Percentiles rank a stretch among this genome's conserved stretches.
Conservation (phyloP, 2,888 invertebrate species). For the Drosophila recens region DNA sequence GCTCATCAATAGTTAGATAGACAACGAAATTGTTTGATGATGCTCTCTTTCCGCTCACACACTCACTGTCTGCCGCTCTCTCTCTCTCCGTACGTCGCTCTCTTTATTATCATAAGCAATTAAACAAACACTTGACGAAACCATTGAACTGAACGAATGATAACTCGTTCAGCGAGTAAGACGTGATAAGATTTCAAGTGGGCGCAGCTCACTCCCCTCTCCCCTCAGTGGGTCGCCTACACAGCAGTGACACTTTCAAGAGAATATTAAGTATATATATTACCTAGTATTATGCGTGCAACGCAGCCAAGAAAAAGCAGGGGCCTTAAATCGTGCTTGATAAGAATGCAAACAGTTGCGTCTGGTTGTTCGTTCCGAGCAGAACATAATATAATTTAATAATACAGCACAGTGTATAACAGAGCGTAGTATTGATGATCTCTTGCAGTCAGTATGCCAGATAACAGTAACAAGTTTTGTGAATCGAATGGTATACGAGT, state of each 20-base stretch:
- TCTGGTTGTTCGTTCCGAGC: conserved; percentile 50
- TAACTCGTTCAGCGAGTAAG: conserved; percentile 50
- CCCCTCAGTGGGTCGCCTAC: not conserved
- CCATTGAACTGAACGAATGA: conserved; percentile 59
- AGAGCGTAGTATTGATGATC: conserved; percentile 20
- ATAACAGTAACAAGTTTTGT: conserved; percentile 75
- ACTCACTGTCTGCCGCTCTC: not conserved
- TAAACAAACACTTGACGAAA: conserved; percentile 54
- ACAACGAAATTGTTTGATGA: conserved; percentile 25
- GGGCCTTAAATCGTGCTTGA: conserved; percentile 56
- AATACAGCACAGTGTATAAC: no score
- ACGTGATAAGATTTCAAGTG: conserved; percentile 50
- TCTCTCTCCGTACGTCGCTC: not conserved
- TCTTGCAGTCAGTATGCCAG: conserved; percentile 62
- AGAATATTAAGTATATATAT: conserved; percentile 19
- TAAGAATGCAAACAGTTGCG: conserved; percentile 72
- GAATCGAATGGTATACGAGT: conserved; percentile 47
- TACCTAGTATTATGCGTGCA: conserved; percentile 38
- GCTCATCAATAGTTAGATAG: conserved; percentile 3
- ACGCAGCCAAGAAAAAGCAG: conserved; percentile 43
- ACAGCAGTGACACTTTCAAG: conserved; percentile 20
- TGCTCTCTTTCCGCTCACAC: not conserved
- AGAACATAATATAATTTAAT: no score
- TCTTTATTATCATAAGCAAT: conserved; percentile 7
- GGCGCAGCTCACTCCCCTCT: conserved; percentile 25